Base-by-base conservation (phyloP, 2,113 vertebrate genomes). In the Nansenia antarctica region DNA sequence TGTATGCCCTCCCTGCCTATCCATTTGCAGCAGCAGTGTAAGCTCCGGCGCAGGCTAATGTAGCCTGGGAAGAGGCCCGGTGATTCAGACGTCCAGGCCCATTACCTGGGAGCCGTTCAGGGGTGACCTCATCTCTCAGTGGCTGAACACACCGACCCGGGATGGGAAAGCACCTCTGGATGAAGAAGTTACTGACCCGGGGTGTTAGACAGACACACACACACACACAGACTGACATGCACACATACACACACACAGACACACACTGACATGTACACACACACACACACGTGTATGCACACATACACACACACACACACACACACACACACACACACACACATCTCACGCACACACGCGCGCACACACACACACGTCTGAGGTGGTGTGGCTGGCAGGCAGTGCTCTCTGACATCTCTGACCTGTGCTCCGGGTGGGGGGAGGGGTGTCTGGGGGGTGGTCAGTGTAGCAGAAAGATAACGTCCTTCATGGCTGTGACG, bases 1-100 rank as follows among this genome's bases (percentile, higher is more conserved):
- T 82, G 76, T 70, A 74, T 65, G 61, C n/a, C n/a, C n/a, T n/a
- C n/a, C 58, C 67, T 27, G 70, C 67, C 74, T 42, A 72, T 77
- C 77, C 79, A 61, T 72, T 74, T 64, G 59, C 60, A 45, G 9
- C 6, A 18, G 24, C 22, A 26, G 11, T 18, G n/a, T 3, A 26
- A 26, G 11, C 59, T 37, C 78, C 82, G 57, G 83, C 63, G 75
- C 74, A 37, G 76, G 74, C 80, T 86, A 87, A 89, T 88, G 82
- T 85, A 42, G 77, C 49, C 73, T 62, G 79, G 73, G 76, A 77
- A 76, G 74, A 82, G 74, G n/a, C 81, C 75, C 70, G 65, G 71
- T 83, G 86, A 87, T 84, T 85, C 83, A 80, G 82, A 82, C 80
- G 86, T 86, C 87, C 85, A 66, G 83, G 83, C 70, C 86, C 85